phyloP scores from a whole-genome alignment of 2,113 vertebrate genomes.

The Epinephelus moara region DNA sequence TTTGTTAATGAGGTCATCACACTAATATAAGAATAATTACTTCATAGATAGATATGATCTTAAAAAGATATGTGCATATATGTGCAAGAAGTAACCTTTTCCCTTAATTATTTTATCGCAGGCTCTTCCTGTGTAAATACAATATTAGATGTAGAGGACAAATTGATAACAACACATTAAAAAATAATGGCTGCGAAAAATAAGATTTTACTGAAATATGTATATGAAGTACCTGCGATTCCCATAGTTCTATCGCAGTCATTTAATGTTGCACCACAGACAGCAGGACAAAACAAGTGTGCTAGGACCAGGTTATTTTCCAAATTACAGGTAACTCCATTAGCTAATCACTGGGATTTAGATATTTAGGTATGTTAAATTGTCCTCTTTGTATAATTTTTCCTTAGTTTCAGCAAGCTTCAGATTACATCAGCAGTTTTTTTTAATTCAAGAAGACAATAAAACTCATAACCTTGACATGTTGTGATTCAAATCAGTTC shows the following conservation, averaged over 20 bases:
- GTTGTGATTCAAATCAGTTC: constrained; percentile 27
- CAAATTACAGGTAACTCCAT: background rate
- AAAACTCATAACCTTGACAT: constrained; percentile 16
- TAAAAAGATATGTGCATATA: no score
- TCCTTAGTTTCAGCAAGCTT: background rate
- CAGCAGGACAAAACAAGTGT: background rate
- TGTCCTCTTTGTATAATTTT: background rate
- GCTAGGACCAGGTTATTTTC: background rate
- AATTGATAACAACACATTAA: no score
- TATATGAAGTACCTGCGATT: background rate
- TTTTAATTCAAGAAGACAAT: background rate
- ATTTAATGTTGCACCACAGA: background rate
- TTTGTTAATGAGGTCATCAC: background rate
- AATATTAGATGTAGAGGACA: background rate
- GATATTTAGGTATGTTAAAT: background rate
- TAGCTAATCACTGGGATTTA: background rate
- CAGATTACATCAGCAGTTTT: background rate
- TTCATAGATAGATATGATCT: background rate
- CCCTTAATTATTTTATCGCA: background rate
- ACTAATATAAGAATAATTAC: no score
- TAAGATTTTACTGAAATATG: background rate
- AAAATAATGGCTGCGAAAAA: background rate
- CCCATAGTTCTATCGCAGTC: background rate
- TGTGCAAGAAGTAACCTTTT: background rate
- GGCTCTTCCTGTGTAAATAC: background rate